Percentiles rank a stretch among this genome's conserved stretches.
Conservation (phyloP, 1,140 invertebrate species). For the Bradynema listronoti region DNA sequence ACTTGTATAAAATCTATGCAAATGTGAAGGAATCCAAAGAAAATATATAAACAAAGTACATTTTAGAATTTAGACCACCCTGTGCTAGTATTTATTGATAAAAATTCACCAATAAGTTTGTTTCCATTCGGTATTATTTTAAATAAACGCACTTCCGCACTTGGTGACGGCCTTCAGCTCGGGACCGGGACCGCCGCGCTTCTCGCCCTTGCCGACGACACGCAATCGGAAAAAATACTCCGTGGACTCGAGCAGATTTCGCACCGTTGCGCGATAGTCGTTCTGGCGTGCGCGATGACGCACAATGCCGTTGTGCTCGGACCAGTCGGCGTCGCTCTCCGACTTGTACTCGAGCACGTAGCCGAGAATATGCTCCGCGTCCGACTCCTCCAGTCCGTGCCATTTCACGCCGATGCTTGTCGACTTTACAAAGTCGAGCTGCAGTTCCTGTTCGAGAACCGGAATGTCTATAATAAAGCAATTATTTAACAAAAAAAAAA, state of each 20-base stretch:
- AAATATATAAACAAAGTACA: no score
- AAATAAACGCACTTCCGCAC: slow-evolving; percentile 45
- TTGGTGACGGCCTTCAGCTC: slow-evolving; percentile 53
- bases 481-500: background rate
- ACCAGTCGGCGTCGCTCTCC: slow-evolving; percentile 51
- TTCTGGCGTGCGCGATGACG: slow-evolving; percentile 38
- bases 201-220: slow-evolving; percentile 57
- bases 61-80: no score
- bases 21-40: no score
- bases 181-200: slow-evolving; percentile 53
- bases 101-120: no score
- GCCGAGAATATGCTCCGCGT: slow-evolving; percentile 53
- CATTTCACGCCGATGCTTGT: slow-evolving; percentile 56
- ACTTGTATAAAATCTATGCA: no score
- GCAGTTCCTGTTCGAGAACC: slow-evolving; percentile 52
- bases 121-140: no score
- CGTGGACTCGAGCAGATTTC: slow-evolving; percentile 47
- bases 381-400: slow-evolving; percentile 45
- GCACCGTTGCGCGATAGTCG: slow-evolving; percentile 51
- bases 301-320: slow-evolving; percentile 52
- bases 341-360: slow-evolving; percentile 57
- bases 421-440: slow-evolving; percentile 49
- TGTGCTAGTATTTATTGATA: no score
- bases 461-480: slow-evolving; percentile 44
- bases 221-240: slow-evolving; percentile 57